Percentiles rank a stretch among this genome's conserved stretches.
Conservation (phyloP, 2,113 vertebrate genomes). For the Danio rerio region GRCz12tu NC_133176.1:7822001-7822500, state of each 20-base stretch:
- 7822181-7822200: background rate
- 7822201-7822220: background rate
- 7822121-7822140: background rate
- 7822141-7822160: background rate
- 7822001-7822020: slow-evolving; percentile 70
- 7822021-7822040: slow-evolving; percentile 63
- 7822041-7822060: slow-evolving; percentile 72
- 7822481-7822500: too few relatives aligned
- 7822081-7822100: slow-evolving; percentile 57
- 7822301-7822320: too few relatives aligned
- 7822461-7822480: too few relatives aligned
- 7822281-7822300: too few relatives aligned
- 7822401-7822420: too few relatives aligned
- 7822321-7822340: too few relatives aligned
- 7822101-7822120: background rate
- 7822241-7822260: background rate
- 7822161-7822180: background rate
- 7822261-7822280: too few relatives aligned
- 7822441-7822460: too few relatives aligned
- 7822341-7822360: too few relatives aligned
- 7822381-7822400: too few relatives aligned
- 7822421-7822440: too few relatives aligned
- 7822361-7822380: too few relatives aligned
- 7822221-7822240: background rate
- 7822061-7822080: slow-evolving; percentile 53